Conservation (phyloP, 2,113 vertebrate genomes). For the Heteronetta atricapilla region DNA sequence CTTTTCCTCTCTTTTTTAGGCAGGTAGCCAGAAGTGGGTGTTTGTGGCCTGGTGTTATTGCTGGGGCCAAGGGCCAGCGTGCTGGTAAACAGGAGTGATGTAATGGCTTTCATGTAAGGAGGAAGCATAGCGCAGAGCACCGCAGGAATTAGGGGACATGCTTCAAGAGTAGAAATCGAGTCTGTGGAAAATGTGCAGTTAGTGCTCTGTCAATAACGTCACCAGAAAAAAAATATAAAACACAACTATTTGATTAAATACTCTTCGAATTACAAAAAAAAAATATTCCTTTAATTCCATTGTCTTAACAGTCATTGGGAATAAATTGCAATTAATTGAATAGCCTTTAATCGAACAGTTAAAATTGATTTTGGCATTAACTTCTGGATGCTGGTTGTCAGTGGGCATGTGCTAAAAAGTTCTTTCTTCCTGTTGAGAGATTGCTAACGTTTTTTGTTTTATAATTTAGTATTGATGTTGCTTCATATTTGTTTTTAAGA, state of each 20-base stretch:
- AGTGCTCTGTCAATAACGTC: constrained; percentile 14
- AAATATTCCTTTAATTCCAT: background rate
- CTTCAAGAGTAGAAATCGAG: constrained; percentile 39
- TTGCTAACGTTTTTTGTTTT: background rate
- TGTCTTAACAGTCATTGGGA: constrained; percentile 44
- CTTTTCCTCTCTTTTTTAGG: constrained; percentile 58
- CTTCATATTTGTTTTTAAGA: constrained; percentile 68
- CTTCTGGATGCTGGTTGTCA: background rate
- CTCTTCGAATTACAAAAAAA: constrained; percentile 20
- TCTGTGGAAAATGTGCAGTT: background rate
- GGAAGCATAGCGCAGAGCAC: constrained; percentile 53
- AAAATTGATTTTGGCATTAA: constrained; percentile 40
- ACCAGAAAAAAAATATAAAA: background rate
- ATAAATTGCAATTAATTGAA: constrained; percentile 39
- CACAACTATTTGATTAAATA: background rate
- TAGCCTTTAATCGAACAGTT: constrained; percentile 35
- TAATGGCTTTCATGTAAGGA: constrained; percentile 63
- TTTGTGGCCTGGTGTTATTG: constrained; percentile 47
- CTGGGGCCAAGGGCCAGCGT: constrained; percentile 20
- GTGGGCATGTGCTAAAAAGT: background rate
- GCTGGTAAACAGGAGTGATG: constrained; percentile 61
- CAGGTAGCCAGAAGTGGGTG: constrained; percentile 53
- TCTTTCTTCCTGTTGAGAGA: constrained; percentile 20
- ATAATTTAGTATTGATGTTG: constrained; percentile 38
- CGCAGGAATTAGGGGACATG: constrained; percentile 46